Evolutionary conservation across 2,888 invertebrate species (phyloP), one percentile per base, ranked within the genome.

Genomic region (Tenthredo livida): DNA sequence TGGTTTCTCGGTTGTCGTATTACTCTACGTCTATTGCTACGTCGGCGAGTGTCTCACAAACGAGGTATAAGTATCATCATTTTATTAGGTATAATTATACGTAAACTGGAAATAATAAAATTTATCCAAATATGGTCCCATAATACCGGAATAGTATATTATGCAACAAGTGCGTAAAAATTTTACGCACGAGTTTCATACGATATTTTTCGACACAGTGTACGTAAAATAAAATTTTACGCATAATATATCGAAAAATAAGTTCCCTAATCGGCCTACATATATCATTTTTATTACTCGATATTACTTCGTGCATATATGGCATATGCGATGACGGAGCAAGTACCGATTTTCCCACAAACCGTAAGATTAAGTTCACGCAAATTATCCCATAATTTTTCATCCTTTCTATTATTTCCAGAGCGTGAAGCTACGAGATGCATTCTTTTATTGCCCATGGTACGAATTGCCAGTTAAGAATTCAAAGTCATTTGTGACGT

Each of bases 371-470:
- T n/a, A n/a, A 80, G 2, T 17, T 61, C 4, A 47, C 25, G 29
- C 21, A 77, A 77, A 29, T 50, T 54, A 17, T 77, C 12, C 29
- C 15, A 54, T n/a, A 47, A 70, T 37, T 73, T 73, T 33, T 15
- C n/a, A 78, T 58, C 29, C 17, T 12, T 29, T 58, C 9, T 17
- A 33, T 15, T 37, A 29, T 61, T 91, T 89, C 15, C 89, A 94
- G 94, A 94, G 94, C 86, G 89, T 89, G 67, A 91, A 92, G 54
- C 91, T 94, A 1, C 90, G 91, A 0, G 91, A 93, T 72, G 94
- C 94, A 5, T 94, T 94, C 2, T 94, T 93, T 86, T 93, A 94
- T 85, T 92, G 94, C 0, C 93, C 94, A 2, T 94, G 94, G 94
- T 85, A 92, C 65, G 90, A 91, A 5, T 88, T 89, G 29, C 92